These are phyloP conservation scores for Gerris lacustris DNA, from an alignment of 2,888 invertebrate genomes.

Conservation along the genomic window DNA sequence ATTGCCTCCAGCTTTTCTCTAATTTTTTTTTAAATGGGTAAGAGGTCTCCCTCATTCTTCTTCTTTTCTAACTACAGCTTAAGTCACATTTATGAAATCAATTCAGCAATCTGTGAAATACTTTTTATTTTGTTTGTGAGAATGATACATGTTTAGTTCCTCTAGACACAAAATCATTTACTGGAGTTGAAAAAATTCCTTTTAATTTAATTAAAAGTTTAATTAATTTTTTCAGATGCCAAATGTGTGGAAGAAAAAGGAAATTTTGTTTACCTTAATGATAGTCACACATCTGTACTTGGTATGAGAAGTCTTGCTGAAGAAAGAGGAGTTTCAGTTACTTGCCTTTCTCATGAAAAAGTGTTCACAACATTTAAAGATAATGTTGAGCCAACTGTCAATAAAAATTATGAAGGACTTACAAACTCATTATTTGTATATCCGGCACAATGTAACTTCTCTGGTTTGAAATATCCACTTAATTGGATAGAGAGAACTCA, in stretches of 20 bases:
- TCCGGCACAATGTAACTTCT: slow-evolving; percentile 91
- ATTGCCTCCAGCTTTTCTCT: too few species aligned
- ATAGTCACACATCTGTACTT: slow-evolving; percentile 91
- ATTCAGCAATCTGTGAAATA: too few species aligned
- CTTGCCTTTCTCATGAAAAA: slow-evolving; percentile 47
- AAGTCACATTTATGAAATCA: too few species aligned
- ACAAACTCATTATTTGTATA: slow-evolving; percentile 60
- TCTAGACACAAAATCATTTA: too few species aligned
- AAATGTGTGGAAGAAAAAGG: slow-evolving; percentile 38
- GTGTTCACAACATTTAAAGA: slow-evolving; percentile 39
- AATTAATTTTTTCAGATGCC: not conserved
- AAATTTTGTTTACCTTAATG: slow-evolving; percentile 65
- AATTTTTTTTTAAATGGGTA: too few species aligned
- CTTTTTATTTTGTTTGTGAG: too few species aligned
- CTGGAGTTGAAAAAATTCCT: too few species aligned
- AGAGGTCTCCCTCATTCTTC: too few species aligned
- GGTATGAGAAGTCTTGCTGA: slow-evolving; percentile 72
- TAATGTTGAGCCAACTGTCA: not conserved
- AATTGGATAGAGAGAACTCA: slow-evolving; percentile 53
- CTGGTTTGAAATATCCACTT: slow-evolving; percentile 79
- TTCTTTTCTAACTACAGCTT: too few species aligned
- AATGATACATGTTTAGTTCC: too few species aligned
- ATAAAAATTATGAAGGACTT: not conserved
- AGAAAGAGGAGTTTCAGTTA: slow-evolving; percentile 43
- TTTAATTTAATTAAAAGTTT: too few species aligned